These are phyloP conservation scores for Mareca penelope DNA, from an alignment of 2,797 vertebrate genomes.

Conservation along the genomic window DNA sequence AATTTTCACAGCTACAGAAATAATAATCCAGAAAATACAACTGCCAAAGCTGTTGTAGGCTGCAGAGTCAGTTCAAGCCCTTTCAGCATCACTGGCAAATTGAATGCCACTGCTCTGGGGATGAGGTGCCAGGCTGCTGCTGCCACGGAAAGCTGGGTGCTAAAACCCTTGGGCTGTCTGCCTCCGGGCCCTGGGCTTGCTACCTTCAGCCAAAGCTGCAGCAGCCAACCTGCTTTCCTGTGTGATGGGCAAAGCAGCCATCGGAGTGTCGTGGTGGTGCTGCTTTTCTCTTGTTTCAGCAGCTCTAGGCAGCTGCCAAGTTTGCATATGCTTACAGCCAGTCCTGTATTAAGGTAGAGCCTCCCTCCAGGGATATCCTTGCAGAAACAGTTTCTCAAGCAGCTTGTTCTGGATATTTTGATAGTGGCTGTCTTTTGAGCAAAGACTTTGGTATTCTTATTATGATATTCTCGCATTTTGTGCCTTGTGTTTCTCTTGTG, in stretches of 20 bases:
- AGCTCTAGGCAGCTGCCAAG: background rate
- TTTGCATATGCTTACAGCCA: background rate
- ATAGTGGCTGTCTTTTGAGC: background rate
- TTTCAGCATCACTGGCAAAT: background rate
- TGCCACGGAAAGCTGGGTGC: background rate
- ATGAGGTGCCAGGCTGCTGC: background rate
- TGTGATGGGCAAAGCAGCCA: background rate
- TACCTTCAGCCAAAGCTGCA: background rate
- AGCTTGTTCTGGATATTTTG: background rate
- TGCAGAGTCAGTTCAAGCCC: background rate
- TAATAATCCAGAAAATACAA: background rate
- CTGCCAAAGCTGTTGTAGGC: background rate
- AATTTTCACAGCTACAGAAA: background rate
- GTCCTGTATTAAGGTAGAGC: background rate
- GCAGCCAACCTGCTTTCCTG: background rate
- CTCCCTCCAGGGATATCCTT: background rate
- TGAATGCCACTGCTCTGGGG: background rate
- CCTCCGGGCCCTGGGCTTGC: background rate
- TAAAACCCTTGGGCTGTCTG: background rate
- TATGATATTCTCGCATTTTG: background rate
- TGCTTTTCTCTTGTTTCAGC: background rate
- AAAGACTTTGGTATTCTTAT: background rate
- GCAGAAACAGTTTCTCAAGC: background rate
- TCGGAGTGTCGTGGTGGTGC: fast-evolving
- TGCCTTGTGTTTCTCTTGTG: background rate